These are phyloP conservation scores for Auanema sp. DNA, from an alignment of 2,888 invertebrate species.

Conservation along the genomic window DNA sequence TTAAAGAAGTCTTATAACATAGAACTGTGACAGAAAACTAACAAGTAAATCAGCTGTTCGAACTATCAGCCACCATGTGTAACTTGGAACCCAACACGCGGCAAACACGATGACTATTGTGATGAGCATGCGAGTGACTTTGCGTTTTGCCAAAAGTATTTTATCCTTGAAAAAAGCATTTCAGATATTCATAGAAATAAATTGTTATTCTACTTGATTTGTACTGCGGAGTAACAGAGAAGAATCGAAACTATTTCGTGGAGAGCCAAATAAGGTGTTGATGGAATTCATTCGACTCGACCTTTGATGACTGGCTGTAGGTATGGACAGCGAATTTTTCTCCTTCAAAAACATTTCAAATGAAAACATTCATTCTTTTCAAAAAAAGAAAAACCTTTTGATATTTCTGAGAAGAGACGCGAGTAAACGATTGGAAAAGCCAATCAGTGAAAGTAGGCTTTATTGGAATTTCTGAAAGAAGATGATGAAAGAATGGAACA, in stretches of 20 bases:
- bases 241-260: conserved; percentile 34
- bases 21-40: conserved; percentile 3
- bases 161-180: conserved; percentile 70
- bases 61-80: conserved; percentile 49
- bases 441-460: conserved; percentile 38
- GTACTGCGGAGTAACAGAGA: conserved; percentile 34
- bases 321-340: conserved; percentile 33
- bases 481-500: background rate
- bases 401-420: conserved; percentile 23
- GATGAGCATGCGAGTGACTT: conserved; percentile 77
- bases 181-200: conserved; percentile 4
- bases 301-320: conserved; percentile 6
- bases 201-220: conserved; percentile 26
- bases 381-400: background rate
- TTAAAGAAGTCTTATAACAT: conserved; percentile 6
- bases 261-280: conserved; percentile 34
- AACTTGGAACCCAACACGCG: conserved; percentile 82
- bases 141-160: conserved; percentile 77
- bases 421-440: conserved; percentile 33
- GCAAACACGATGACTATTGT: conserved; percentile 86
- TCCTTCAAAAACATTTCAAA: conserved; percentile 15
- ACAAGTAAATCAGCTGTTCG: conserved; percentile 45
- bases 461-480: conserved; percentile 16
- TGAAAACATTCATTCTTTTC: background rate
- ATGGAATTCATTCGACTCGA: conserved; percentile 23